Conservation (phyloP, 2,113 vertebrate genomes). For the Malurus elegans region DNA sequence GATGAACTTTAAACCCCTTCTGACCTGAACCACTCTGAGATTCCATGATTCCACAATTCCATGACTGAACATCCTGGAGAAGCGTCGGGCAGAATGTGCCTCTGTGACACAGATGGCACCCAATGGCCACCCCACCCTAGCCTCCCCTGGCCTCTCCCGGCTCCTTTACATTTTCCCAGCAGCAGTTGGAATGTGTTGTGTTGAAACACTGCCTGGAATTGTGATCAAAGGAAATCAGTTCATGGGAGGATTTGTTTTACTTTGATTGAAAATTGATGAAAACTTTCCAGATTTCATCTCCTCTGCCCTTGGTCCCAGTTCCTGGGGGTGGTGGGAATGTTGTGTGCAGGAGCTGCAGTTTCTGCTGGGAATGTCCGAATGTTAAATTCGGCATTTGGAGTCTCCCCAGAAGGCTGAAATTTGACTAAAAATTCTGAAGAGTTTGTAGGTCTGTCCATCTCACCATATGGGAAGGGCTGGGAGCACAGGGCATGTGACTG, state of each 20-base stretch:
- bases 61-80: neutral
- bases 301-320: neutral
- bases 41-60: neutral
- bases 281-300: neutral
- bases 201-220: neutral
- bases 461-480: no score
- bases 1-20: rapidly evolving
- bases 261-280: neutral
- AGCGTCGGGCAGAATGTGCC: neutral
- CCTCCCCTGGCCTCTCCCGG: neutral
- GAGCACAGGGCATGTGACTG: no score
- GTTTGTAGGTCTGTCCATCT: neutral
- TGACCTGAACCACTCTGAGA: neutral
- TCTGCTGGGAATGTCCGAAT: neutral
- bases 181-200: rapidly evolving
- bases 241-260: neutral
- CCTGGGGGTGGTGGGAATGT: neutral
- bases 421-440: neutral
- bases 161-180: neutral
- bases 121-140: neutral
- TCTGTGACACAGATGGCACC: neutral
- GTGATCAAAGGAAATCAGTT: neutral
- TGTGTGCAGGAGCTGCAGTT: neutral
- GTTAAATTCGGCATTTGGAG: no score
- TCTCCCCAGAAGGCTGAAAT: neutral